Evolutionary conservation across 53 echinoderm and acorn worm species (phyloP).

Genomic region (Mesocentrotus franciscanus): DNA sequence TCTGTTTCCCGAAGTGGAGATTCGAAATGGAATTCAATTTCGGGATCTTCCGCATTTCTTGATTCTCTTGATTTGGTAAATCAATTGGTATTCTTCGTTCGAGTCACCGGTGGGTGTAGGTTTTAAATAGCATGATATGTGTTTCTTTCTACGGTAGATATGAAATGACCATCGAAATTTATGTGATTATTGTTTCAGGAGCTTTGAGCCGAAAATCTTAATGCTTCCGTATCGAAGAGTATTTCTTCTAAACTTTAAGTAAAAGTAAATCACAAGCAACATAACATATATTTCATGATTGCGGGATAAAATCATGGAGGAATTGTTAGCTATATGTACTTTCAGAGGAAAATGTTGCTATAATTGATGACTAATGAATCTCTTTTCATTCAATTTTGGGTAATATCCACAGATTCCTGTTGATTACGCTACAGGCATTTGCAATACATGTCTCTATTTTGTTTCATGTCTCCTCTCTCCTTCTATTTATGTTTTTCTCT

Average conservation of each 20-base stretch:
- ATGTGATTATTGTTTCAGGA: background rate
- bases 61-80: slow-evolving; percentile 8
- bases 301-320: background rate
- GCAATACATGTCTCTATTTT: background rate
- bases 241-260: too few species aligned
- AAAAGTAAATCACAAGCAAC: too few species aligned
- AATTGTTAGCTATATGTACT: background rate
- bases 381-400: too few species aligned
- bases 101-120: background rate
- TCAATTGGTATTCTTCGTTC: slow-evolving; percentile 40
- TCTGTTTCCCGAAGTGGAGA: slow-evolving; percentile 49
- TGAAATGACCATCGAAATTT: background rate
- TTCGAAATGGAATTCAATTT: slow-evolving; percentile 61
- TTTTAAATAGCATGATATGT: background rate
- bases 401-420: background rate
- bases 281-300: background rate
- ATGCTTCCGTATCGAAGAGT: too few species aligned
- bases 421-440: background rate
- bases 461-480: background rate
- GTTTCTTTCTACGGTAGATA: slow-evolving; percentile 11
- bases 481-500: too few species aligned
- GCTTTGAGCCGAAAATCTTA: background rate
- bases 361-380: too few species aligned
- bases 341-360: too few species aligned
- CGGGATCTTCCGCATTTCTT: slow-evolving; percentile 24